Base-by-base conservation (phyloP, 2,113 vertebrate genomes). In the Lathamus discolor region DNA sequence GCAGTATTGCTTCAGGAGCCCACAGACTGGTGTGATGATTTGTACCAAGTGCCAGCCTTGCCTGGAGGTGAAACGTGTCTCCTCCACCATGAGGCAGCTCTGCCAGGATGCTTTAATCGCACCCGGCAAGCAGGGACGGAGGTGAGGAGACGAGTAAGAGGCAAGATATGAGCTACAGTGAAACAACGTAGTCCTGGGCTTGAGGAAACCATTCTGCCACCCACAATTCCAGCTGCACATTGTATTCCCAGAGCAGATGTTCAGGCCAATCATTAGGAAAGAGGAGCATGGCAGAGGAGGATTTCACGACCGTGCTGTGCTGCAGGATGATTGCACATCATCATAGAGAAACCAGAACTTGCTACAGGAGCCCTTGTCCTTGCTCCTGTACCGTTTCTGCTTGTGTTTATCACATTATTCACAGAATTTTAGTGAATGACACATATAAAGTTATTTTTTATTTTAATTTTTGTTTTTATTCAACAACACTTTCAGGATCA, bases 191-290 rank as follows among this genome's bases (percentile, higher is more conserved):
- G 31, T 79, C 46, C 6, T n/a, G 23, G 55, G 4, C 1, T 63
- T 0, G 20, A 70, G 78, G 75, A 90, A 85, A 85, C 22, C 11
- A 8, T 52, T 68, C 44, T 41, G 86, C 86, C 91, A 74, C 46
- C 9, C 15, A 92, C 89, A 59, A 31, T 57, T 83, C 43, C 95
- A 96, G 95, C 93, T 96, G 92, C 80, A 17, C 1, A 31, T 7
- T 46, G 37, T 1, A 7, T 14, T 84, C 75, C 16, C 55, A n/a
- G 57, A 80, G 69, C 97, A 96, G 97, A 78, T 97, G 96, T 74
- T 95, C 59, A 49, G 76, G 22, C 6, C 41, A 31, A 70, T 37
- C 74, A 23, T 55, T 29, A 68, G 94, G 89, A 90, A 91, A 62
- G 14, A 81, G 15, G 67, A 67, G 52, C 6, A 7, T 10, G 68